Conservation (phyloP, 2,113 vertebrate species). For the Sigmodon hispidus region DNA sequence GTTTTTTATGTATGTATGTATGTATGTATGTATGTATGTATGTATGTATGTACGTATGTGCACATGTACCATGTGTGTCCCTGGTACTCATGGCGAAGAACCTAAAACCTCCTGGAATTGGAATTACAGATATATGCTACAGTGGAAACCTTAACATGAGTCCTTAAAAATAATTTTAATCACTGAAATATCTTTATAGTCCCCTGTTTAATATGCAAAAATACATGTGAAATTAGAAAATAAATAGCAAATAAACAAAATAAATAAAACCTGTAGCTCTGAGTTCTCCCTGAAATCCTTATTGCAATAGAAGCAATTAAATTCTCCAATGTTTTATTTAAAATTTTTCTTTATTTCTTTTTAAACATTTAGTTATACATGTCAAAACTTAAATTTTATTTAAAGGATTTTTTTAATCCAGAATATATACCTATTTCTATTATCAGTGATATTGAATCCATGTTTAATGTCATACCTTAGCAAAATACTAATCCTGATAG, state of each 20-base stretch:
- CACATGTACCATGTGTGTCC: not conserved
- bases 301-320: not conserved
- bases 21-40: not conserved
- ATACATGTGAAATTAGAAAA: not conserved
- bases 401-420: not conserved
- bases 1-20: not conserved
- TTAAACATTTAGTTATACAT: not conserved
- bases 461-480: not conserved
- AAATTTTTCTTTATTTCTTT: not conserved
- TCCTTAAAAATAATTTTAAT: not conserved
- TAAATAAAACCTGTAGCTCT: not conserved
- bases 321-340: conserved; percentile 22
- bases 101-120: not conserved
- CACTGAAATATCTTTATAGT: not conserved
- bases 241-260: not conserved
- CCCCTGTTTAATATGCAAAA: not conserved
- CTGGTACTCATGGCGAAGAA: not conserved
- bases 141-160: not conserved
- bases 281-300: not conserved
- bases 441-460: conserved; percentile 5
- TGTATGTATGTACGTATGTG: too few relatives aligned
- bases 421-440: not conserved
- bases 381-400: not conserved
- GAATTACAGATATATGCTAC: not conserved
- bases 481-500: not conserved